Base-by-base conservation (phyloP, 1,140 invertebrate genomes). In the Vollenhovia emeryi region DNA sequence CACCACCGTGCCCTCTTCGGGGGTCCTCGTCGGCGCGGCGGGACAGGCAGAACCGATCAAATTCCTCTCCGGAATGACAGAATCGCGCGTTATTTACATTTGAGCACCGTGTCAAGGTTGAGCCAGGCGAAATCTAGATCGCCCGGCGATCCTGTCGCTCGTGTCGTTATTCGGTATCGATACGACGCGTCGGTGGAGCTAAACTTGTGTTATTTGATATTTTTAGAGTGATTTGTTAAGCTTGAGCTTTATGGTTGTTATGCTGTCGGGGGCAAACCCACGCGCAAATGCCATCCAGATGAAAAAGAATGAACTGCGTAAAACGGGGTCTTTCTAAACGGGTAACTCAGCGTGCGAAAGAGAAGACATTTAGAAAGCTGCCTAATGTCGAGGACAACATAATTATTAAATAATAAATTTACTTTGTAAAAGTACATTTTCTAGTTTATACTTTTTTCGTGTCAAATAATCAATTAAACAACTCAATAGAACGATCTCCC, bases 31-130 rank as follows among this genome's bases (percentile, higher is more conserved):
- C n/a, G n/a, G n/a, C 21, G 33, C 15, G 13, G 15, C n/a, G 24
- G 3, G 6, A 30, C 9, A 75, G 21, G 7, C 8, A 21, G 50
- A 79, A 36, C 40, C 52, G 33, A 69, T 43, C 27, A 43, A 40
- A 3, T 43, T 80, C 13, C 55, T 45, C 30, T 18, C 5, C 15
- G 15, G n/a, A 43, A 40, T 52, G 1, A 9, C 76, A 13, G 36
- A 82, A 73, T 74, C 50, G 27, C 18, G 30, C 8, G 59, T 40
- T 30, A 36, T 45, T 55, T 45, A 82, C 27, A 15, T 62, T 74
- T 59, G 66, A 13, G 18, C 45, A 89, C 13, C 36, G 9, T 87
- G 89, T 90, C 82, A 87, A 90, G 82, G 86, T 89, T 89, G 64
- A 33, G 52, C 13, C 55, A 57, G 2, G 48, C 50, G 57, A 75